A percentile compares a stretch with the other conserved stretches of the same genome.
These are phyloP conservation scores for Burhinus bistriatus DNA, from an alignment of 2,113 vertebrate species.

Conservation along the genomic window DNA sequence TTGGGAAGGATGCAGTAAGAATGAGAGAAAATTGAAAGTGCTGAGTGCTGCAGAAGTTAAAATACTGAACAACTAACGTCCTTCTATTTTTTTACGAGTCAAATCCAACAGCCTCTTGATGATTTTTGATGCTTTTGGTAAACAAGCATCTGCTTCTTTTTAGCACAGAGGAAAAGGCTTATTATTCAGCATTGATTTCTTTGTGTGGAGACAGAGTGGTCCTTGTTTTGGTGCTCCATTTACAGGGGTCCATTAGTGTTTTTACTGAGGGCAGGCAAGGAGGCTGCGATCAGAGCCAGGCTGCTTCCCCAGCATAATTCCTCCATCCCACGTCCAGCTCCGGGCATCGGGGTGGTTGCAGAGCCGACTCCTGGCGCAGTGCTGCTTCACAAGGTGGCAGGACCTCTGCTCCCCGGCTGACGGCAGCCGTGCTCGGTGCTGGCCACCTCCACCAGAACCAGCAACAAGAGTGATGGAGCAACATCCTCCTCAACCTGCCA, in stretches of 20 bases:
- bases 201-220: slow-evolving; percentile 66
- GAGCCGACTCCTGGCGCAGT: background rate
- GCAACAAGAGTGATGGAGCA: background rate
- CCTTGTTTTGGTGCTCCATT: slow-evolving; percentile 57
- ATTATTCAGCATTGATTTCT: slow-evolving; percentile 62
- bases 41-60: slow-evolving; percentile 42
- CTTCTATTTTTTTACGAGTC: slow-evolving; percentile 28
- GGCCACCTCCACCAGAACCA: background rate
- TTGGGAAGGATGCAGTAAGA: background rate
- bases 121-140: slow-evolving; percentile 57
- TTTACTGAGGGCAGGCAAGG: slow-evolving; percentile 26
- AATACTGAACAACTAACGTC: slow-evolving; percentile 51
- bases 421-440: accelerated
- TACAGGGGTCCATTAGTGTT: slow-evolving; percentile 30
- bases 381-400: background rate
- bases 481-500: background rate
- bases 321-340: background rate
- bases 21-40: slow-evolving; percentile 19
- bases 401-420: background rate
- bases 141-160: slow-evolving; percentile 70
- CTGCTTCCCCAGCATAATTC: background rate
- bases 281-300: background rate
- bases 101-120: slow-evolving; percentile 54
- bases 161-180: slow-evolving; percentile 61
- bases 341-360: background rate